Evolutionary conservation across 2,113 vertebrate species (phyloP), one percentile per base, ranked within the genome.

Genomic region (Aix galericulata): DNA sequence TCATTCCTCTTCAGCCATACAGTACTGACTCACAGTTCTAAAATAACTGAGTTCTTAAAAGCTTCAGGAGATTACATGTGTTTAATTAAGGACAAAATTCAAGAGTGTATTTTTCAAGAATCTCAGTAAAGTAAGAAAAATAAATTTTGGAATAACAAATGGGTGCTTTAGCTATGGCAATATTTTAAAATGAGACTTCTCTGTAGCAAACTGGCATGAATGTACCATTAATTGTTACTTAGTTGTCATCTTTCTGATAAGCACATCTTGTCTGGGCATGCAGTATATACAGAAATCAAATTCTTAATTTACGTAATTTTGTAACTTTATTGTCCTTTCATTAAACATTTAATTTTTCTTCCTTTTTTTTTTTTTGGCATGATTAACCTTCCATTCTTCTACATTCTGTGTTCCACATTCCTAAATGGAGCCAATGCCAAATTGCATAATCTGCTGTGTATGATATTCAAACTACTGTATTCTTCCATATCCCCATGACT

Each of bases 11-110:
- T 82, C 59, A 82, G 31, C 18, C 10, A 12, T 63, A n/a, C 25
- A 60, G 18, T 67, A 56, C 1, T 63, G 25, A 84, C 12, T 3
- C 10, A 72, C 17, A 22, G 40, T 81, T 72, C 26, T 85, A 48
- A 46, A 74, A 74, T 0, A 5, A 1, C 0, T 13, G 83, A 75
- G 11, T 27, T 85, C 11, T 60, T 79, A 32, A 0, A 79, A 82
- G 56, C 7, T 34, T 89, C 1, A 8, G 9, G 27, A 91, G 32
- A 26, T 34, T 59, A 16, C 52, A 64, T 10, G 23, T 38, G 17
- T 78, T 44, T 52, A 42, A 12, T 75, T 67, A 79, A 76, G 17
- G 29, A 68, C 20, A 76, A 62, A 34, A 74, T 64, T 50, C 15
- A 73, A 64, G 78, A 56, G 5, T 58, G 0, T 52, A 23, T 79